Percentiles rank a stretch among this genome's conserved stretches.
These are phyloP conservation scores for Rhea pennata DNA, from an alignment of 2,113 vertebrate genomes.

Conservation along the genomic window DNA sequence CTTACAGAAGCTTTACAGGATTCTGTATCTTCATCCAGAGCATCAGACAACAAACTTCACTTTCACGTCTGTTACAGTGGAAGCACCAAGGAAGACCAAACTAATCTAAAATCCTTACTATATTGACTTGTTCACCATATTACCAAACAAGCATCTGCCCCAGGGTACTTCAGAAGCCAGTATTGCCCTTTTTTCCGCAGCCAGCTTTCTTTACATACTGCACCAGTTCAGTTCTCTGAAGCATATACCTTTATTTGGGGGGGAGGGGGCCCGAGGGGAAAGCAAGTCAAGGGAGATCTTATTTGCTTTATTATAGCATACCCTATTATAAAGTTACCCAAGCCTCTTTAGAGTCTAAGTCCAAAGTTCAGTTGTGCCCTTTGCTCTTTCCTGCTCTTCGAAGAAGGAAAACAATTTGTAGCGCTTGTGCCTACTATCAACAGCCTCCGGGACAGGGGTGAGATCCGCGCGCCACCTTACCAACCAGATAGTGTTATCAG, in stretches of 20 bases:
- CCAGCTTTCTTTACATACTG: background rate
- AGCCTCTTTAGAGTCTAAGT: background rate
- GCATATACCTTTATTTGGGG: no score
- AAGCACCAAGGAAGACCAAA: background rate
- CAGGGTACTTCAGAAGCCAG: background rate
- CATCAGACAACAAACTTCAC: background rate
- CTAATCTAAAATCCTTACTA: background rate
- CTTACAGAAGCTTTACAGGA: background rate
- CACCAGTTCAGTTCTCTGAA: background rate
- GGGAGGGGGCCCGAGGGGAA: background rate
- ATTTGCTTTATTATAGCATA: background rate
- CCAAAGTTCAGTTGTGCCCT: background rate
- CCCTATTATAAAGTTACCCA: background rate
- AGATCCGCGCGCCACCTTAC: background rate
- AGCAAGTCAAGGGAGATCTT: background rate
- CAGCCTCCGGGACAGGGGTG: accelerated
- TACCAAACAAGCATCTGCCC: background rate
- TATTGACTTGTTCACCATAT: background rate
- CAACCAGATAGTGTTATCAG: background rate
- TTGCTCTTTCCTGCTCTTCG: background rate
- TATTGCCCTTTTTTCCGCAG: accelerated
- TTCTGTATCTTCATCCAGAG: background rate
- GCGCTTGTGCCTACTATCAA: background rate
- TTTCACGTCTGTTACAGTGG: accelerated
- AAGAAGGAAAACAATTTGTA: background rate